Percentiles rank a stretch among this genome's conserved stretches.
phyloP scores from a whole-genome alignment of 2,797 vertebrate species.

The Danio choprae region DNA sequence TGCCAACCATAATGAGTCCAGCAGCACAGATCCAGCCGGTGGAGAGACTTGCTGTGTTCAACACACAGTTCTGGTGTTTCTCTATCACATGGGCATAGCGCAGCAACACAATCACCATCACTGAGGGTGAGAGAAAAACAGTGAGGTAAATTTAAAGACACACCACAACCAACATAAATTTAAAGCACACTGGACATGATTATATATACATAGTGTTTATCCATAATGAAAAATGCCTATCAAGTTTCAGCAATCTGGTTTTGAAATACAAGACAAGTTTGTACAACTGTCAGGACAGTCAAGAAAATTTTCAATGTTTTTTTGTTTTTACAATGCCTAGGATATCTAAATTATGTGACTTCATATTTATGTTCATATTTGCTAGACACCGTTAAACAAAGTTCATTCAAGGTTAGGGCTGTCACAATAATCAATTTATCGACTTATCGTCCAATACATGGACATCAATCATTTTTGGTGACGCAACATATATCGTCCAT shows the following conservation, averaged over 20 bases:
- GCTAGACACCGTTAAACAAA: neutral
- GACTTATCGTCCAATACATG: too few species aligned
- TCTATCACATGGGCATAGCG: constrained; percentile 89
- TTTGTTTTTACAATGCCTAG: neutral
- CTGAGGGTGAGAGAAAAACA: constrained; percentile 70
- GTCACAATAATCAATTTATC: too few species aligned
- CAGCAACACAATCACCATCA: constrained; percentile 87
- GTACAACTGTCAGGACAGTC: neutral
- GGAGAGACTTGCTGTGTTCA: constrained; percentile 87
- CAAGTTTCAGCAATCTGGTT: neutral
- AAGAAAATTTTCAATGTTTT: neutral
- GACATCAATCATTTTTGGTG: too few species aligned
- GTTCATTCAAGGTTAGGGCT: neutral
- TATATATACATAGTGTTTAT: neutral
- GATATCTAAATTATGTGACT: neutral
- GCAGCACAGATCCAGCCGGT: constrained; percentile 87
- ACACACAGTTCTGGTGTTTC: constrained; percentile 83
- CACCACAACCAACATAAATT: constrained; percentile 41
- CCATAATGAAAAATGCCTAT: neutral
- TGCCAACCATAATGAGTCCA: constrained; percentile 90
- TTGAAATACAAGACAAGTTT: neutral
- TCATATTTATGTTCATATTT: neutral
- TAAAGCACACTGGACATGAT: neutral
- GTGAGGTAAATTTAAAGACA: constrained; percentile 18
- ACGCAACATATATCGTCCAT: too few species aligned